A percentile compares a stretch with the other conserved stretches of the same genome.
Evolutionary conservation across 2,113 vertebrate species (phyloP).

Genomic region (Elephas maximus): DNA sequence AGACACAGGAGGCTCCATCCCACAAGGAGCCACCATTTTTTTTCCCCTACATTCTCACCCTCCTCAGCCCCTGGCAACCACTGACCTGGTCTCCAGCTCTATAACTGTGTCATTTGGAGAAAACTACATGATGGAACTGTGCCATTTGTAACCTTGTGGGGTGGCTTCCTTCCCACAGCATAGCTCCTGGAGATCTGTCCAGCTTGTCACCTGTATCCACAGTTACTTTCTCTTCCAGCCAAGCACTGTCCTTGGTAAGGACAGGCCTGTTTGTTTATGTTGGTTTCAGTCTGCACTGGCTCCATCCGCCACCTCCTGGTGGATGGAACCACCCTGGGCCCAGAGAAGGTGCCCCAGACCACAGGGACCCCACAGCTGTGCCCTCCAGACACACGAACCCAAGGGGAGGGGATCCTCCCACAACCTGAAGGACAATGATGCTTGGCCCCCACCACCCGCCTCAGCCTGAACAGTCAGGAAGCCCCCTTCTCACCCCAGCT

Average conservation of each 20-base stretch:
- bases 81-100: rapidly evolving
- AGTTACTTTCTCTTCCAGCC: neutral
- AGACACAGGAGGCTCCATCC: too few species aligned
- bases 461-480: neutral
- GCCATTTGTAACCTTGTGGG: too few species aligned
- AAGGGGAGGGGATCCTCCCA: neutral
- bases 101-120: too few species aligned
- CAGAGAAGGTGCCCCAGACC: too few species aligned
- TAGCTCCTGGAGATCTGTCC: neutral
- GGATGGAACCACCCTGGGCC: neutral
- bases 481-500: neutral
- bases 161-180: neutral
- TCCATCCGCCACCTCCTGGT: neutral
- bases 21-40: too few species aligned
- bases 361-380: neutral
- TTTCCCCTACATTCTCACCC: neutral
- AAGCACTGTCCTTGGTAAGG: neutral
- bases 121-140: rapidly evolving
- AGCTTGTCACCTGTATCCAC: neutral
- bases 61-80: rapidly evolving
- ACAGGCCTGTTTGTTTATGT: neutral
- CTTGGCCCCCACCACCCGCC: neutral
- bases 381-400: neutral
- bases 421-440: neutral
- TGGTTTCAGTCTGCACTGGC: neutral